phyloP scores from a whole-genome alignment of 2,113 vertebrate genomes.

The Elaphurus davidianus region DNA sequence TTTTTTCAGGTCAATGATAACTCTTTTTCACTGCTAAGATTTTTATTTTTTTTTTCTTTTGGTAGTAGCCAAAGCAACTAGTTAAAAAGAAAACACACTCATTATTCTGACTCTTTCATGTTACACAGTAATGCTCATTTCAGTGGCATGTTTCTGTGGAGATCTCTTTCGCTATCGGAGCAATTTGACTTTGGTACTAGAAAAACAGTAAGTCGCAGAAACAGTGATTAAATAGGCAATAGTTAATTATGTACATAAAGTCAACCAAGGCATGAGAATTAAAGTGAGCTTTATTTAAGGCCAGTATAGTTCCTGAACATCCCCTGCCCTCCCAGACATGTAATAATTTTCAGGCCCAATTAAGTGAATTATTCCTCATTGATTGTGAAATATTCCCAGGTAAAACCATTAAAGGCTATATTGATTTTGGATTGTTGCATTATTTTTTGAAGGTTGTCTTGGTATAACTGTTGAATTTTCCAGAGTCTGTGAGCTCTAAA shows the following conservation, averaged over 20 bases:
- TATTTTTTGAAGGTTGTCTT: conserved; percentile 31
- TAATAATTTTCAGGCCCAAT: conserved; percentile 48
- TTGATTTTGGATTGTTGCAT: conserved; percentile 38
- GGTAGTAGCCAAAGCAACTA: conserved; percentile 9
- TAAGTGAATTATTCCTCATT: conserved; percentile 31
- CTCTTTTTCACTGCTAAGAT: conserved; percentile 24
- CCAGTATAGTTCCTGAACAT: conserved; percentile 14
- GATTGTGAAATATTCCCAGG: conserved; percentile 29
- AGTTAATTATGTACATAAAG: conserved; percentile 44
- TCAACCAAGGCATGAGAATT: conserved; percentile 34
- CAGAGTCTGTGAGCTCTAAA: conserved; percentile 25
- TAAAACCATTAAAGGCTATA: neutral
- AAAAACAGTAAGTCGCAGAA: conserved; percentile 32
- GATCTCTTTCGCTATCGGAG: conserved; percentile 14
- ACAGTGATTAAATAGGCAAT: conserved; percentile 46
- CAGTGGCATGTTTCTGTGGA: conserved; percentile 37
- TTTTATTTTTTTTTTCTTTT: conserved; percentile 40
- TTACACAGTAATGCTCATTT: conserved; percentile 49
- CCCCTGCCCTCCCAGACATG: neutral
- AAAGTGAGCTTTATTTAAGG: conserved; percentile 47
- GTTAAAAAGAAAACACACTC: conserved; percentile 43
- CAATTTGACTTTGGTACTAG: conserved; percentile 47
- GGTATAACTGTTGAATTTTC: neutral
- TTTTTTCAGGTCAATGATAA: conserved; percentile 30
- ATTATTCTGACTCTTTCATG: conserved; percentile 41